These are phyloP conservation scores for Apis laboriosa DNA, from an alignment of 1,140 invertebrate genomes.

Conservation along the genomic window DNA sequence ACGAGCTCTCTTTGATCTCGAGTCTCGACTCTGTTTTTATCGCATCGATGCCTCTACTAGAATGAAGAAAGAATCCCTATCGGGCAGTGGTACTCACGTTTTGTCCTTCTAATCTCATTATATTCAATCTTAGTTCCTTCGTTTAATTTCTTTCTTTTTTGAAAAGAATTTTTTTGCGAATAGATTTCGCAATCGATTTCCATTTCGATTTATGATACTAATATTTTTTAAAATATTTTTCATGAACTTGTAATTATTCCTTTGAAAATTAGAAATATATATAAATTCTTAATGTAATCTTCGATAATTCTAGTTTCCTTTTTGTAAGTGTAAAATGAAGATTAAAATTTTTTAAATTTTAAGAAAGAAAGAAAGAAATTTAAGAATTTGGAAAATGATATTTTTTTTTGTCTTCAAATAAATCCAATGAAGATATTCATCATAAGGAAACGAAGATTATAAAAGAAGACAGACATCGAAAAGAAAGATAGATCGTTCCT, in stretches of 20 bases:
- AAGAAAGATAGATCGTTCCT: background rate
- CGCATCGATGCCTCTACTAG: constrained; percentile 15
- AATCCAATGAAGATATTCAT: no score
- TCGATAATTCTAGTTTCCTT: no score
- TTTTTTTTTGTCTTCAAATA: no score
- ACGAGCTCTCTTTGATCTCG: constrained; percentile 51
- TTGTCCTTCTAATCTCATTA: constrained; percentile 40
- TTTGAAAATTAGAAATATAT: no score
- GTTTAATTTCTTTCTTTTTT: background rate
- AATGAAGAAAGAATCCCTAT: background rate
- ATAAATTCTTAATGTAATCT: no score
- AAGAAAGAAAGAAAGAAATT: no score
- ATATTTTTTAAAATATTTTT: background rate
- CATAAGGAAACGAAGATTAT: background rate
- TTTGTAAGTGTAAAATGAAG: no score
- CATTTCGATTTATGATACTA: background rate
- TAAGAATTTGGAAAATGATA: no score
- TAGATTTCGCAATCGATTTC: background rate
- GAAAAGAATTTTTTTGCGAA: background rate
- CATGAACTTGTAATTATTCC: no score
- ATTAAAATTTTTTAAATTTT: no score
- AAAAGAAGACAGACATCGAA: constrained; percentile 34
- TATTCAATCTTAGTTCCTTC: constrained; percentile 14
- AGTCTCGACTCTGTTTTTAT: constrained; percentile 46
- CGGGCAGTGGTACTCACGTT: constrained; percentile 6